Conservation (phyloP, 2,113 vertebrate species). For the Lepisosteus oculatus region DNA sequence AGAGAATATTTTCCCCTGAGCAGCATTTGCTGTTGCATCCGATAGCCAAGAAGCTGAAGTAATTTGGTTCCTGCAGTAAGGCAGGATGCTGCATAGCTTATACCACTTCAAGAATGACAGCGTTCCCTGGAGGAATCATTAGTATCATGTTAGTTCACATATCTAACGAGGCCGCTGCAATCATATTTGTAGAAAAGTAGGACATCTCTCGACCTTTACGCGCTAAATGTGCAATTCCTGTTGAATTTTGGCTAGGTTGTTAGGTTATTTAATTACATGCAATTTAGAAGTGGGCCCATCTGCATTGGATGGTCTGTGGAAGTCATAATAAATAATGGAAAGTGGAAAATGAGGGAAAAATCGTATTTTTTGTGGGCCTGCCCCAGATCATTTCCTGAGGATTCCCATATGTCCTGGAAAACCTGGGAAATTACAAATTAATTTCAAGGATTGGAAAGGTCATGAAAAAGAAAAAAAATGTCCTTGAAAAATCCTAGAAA, state of each 20-base stretch:
- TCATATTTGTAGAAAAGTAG: conserved; percentile 8
- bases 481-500: too few relatives aligned
- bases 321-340: too few relatives aligned
- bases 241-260: conserved; percentile 43
- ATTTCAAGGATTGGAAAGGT: too few relatives aligned
- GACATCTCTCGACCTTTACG: conserved; percentile 4
- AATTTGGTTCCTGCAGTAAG: neutral
- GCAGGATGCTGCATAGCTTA: neutral
- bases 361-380: too few relatives aligned
- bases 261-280: conserved; percentile 26
- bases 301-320: too few relatives aligned
- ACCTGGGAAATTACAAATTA: too few relatives aligned
- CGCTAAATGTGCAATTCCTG: conserved; percentile 15
- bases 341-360: too few relatives aligned
- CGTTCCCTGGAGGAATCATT: neutral
- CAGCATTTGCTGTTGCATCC: neutral
- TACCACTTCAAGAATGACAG: neutral
- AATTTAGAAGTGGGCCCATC: too few relatives aligned
- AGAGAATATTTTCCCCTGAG: neutral
- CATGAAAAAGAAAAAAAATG: too few relatives aligned
- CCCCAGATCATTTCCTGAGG: too few relatives aligned
- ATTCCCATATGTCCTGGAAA: too few relatives aligned
- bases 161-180: neutral
- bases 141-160: neutral
- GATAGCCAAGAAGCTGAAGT: neutral